These are phyloP conservation scores for Cliona cf. orientalis DNA, from an alignment of 37 sponge, comb jelly and placozoan species.

Conservation along the genomic window DNA sequence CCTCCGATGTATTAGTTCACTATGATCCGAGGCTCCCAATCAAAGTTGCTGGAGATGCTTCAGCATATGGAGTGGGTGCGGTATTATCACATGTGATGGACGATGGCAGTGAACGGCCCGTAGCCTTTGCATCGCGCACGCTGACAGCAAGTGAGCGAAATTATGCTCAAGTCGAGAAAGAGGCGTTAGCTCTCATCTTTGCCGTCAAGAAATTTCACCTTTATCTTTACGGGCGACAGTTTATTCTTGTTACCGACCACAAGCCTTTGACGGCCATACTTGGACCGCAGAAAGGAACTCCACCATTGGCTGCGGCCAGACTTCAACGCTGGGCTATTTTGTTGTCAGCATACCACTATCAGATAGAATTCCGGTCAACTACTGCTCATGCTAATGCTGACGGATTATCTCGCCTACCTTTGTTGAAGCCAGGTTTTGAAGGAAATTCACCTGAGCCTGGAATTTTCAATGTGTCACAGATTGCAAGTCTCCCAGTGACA, in stretches of 20 bases:
- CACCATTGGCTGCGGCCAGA: constrained; percentile 41
- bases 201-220: constrained; percentile 61
- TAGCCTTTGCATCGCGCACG: constrained; percentile 68
- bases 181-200: constrained; percentile 45
- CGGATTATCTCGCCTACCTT: constrained; percentile 42
- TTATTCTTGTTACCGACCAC: constrained; percentile 58
- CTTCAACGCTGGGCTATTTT: constrained; percentile 65
- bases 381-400: constrained; percentile 61
- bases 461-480: background rate
- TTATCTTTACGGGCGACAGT: constrained; percentile 71
- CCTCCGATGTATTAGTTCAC: constrained; percentile 29
- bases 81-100: constrained; percentile 51
- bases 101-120: constrained; percentile 46
- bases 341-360: constrained; percentile 39
- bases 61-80: constrained; percentile 45
- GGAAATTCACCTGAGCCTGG: background rate
- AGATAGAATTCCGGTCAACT: constrained; percentile 39
- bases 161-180: constrained; percentile 65
- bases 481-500: constrained; percentile 14
- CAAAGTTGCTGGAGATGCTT: constrained; percentile 44
- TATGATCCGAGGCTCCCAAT: constrained; percentile 30
- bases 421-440: background rate
- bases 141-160: constrained; percentile 45
- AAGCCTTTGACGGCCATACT: constrained; percentile 53
- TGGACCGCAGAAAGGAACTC: constrained; percentile 31